A percentile compares a stretch with the other conserved stretches of the same genome.
Conservation (phyloP, 2,888 invertebrate species). For the Andrena minutula region DNA sequence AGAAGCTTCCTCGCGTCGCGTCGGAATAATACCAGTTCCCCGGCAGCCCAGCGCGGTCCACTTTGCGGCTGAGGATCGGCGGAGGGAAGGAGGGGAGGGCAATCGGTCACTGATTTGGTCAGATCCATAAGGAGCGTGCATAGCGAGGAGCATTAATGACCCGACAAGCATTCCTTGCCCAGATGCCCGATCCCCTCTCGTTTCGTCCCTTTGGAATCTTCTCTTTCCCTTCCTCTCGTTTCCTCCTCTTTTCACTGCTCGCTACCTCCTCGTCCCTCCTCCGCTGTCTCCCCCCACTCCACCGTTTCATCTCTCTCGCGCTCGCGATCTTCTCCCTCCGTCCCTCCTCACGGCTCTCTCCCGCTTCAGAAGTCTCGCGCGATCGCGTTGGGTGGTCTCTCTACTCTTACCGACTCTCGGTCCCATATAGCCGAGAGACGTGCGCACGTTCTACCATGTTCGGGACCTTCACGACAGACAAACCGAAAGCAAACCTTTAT, state of each 20-base stretch:
- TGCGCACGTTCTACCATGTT: slow-evolving; percentile 73
- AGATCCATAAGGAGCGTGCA: slow-evolving; percentile 83
- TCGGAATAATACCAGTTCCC: slow-evolving; percentile 52
- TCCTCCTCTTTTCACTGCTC: slow-evolving; percentile 51
- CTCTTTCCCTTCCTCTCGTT: slow-evolving; percentile 56
- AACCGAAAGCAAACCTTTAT: slow-evolving; percentile 74
- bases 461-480: slow-evolving; percentile 68
- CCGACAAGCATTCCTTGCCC: slow-evolving; percentile 82
- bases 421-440: slow-evolving; percentile 76
- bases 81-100: slow-evolving; percentile 71
- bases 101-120: slow-evolving; percentile 84
- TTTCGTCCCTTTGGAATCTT: slow-evolving; percentile 57
- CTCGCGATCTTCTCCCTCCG: slow-evolving; percentile 44
- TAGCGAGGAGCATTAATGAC: slow-evolving; percentile 84
- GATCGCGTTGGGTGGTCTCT: slow-evolving; percentile 85
- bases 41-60: slow-evolving; percentile 55
- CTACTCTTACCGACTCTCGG: slow-evolving; percentile 80
- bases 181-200: slow-evolving; percentile 72
- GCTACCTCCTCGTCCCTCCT: slow-evolving; percentile 43
- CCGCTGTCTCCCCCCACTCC: slow-evolving; percentile 46
- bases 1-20: slow-evolving; percentile 38
- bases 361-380: slow-evolving; percentile 81
- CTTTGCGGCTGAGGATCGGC: slow-evolving; percentile 51
- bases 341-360: slow-evolving; percentile 63
- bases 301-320: slow-evolving; percentile 48